Base-by-base conservation (phyloP, 2,888 invertebrate genomes). In the Eristalis tenax region DNA sequence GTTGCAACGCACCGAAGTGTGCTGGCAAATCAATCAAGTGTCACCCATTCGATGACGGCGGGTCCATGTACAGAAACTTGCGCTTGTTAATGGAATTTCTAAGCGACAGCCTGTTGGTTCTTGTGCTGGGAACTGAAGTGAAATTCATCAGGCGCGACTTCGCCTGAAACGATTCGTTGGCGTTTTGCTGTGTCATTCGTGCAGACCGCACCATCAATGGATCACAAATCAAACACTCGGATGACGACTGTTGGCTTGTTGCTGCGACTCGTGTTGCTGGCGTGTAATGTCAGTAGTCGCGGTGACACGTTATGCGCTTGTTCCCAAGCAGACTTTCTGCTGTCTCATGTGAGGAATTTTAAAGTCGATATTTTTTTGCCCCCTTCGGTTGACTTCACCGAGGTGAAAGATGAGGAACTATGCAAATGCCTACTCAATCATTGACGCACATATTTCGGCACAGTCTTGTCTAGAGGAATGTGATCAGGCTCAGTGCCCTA, bases 11-110 rank as follows among this genome's bases (percentile, higher is more conserved):
- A 71, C 32, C 2, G 23, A 26, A 38, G 38, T 38, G 23, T 18
- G 28, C 43, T 61, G 26, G 43, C 63, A 50, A 63, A 73, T 32
- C 73, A 73, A 63, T 73, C 63, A 73, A 18, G 18, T 50, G 50
- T 50, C 50, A 50, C 50, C 50, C n/a, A 8, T 18, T 18, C 50
- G 50, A 18, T 50, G 50, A 50, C 18, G 50, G 18, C 50, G 18
- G 18, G 50, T 50, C 50, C 50, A 50, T 50, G 50, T 50, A 50
- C 50, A 50, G 50, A 50, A 50, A 50, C 50, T 50, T 50, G 50
- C 50, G 50, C 50, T 50, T 50, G 50, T 50, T 50, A 8, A 18
- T 50, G 50, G 50, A 50, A 50, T 50, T 50, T 50, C 18, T 8
- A 50, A 50, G 50, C 18, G 50, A 50, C 50, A 50, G 18, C 18